Base-by-base conservation (phyloP, 2,888 invertebrate species). In the Athetis lepigone region DNA sequence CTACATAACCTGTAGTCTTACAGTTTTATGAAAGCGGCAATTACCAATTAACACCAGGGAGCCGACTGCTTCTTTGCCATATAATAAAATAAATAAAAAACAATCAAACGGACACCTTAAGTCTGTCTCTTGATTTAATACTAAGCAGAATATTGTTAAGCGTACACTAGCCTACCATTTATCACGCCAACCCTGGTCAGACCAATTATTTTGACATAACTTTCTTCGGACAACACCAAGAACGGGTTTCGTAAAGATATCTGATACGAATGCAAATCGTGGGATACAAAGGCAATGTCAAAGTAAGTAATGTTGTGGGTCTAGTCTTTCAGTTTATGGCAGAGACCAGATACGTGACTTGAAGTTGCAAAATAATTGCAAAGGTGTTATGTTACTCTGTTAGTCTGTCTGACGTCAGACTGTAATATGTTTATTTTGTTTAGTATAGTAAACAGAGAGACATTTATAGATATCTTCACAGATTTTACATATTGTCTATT, bases 261-360 rank as follows among this genome's bases (percentile, higher is more conserved):
- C 33, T 21, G 21, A 68, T 66, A 29, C 6, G 13, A 54, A 36
- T 23, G 37, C 37, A 18, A 61, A 59, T 27, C 27, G 43, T 54
- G n/a, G 27, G 49, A 46, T 7, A 70, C 50, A 63, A 59, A 67
- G 33, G 45, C 76, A 70, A 62, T 67, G 71, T 65, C 67, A 65
- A 46, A 50, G 62, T 62, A 46, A 74, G 33, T 45, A 55, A 70
- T 59, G 49, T 42, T 57, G 42, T 45, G 18, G n/a, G 18, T 50
- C 56, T 40, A 49, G 57, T 29, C 16, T 67, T 39, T 2, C 11
- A 60, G 29, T 42, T 49, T 56, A 74, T 59, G 25, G 55, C 11
- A 18, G 45, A 36, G 75, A 27, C 11, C n/a, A 40, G 21, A 45
- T n/a, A 42, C 56, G 49, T 59, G 73, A 42, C 63, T 43, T 49